These are phyloP conservation scores for Tortricodes alternella DNA, from an alignment of 2,888 invertebrate genomes.

Conservation along the genomic window DNA sequence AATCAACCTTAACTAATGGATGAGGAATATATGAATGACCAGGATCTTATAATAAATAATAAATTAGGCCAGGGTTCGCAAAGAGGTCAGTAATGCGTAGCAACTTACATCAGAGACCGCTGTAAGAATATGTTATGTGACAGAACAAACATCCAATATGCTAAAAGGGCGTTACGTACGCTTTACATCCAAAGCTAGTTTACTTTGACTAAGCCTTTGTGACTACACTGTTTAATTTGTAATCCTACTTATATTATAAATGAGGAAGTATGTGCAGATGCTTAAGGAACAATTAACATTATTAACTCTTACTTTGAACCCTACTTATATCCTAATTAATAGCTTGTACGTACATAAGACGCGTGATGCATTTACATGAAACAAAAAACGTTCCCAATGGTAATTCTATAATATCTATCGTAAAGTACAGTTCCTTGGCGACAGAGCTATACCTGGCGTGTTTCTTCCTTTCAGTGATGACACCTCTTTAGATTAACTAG, in stretches of 20 bases:
- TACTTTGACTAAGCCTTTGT: neutral
- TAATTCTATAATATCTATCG: too few species aligned
- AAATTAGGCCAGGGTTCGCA: constrained; percentile 3
- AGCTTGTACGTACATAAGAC: too few species aligned
- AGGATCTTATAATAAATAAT: constrained; percentile 11
- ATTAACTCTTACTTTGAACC: too few species aligned
- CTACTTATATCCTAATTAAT: too few species aligned
- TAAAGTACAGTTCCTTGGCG: too few species aligned
- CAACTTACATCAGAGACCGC: constrained; percentile 18
- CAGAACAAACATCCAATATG: constrained; percentile 8
- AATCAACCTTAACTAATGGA: constrained; percentile 8
- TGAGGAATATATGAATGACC: constrained; percentile 9
- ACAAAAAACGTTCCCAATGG: too few species aligned
- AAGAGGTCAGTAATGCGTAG: constrained; percentile 20
- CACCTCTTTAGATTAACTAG: too few species aligned
- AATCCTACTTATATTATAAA: too few species aligned
- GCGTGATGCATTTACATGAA: too few species aligned
- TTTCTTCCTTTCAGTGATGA: too few species aligned
- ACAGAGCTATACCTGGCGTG: too few species aligned
- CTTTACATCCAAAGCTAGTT: neutral
- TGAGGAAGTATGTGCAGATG: neutral
- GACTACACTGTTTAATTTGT: neutral
- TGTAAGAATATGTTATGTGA: neutral
- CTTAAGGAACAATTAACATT: too few species aligned
- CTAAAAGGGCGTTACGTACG: neutral